Percentiles rank a stretch among this genome's conserved stretches.
phyloP scores from a whole-genome alignment of 2,888 invertebrate genomes.

The Papilio demoleus region DNA sequence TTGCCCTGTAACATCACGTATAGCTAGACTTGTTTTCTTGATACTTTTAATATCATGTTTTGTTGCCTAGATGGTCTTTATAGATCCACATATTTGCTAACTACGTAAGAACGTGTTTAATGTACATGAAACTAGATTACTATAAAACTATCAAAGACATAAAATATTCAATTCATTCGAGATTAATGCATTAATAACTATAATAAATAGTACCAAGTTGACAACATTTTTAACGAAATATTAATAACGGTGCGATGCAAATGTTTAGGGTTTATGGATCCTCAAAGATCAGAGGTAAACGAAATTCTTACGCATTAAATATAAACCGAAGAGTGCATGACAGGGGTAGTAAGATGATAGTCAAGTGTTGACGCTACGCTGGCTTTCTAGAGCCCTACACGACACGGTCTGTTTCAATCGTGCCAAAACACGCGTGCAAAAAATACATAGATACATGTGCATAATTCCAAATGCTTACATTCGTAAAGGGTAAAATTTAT shows the following conservation, averaged over 20 bases:
- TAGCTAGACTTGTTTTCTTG: conserved; percentile 3
- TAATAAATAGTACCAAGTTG: no score
- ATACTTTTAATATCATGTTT: conserved; percentile 8
- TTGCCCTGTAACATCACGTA: not conserved
- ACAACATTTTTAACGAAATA: no score
- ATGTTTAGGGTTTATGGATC: conserved; percentile 17
- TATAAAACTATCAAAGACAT: conserved; percentile 37
- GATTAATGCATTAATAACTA: no score
- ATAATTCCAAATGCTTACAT: not conserved
- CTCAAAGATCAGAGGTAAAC: conserved; percentile 25
- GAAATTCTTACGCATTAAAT: conserved; percentile 32
- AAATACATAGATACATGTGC: conserved; percentile 16
- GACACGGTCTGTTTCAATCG: conserved; percentile 33
- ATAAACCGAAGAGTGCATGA: conserved; percentile 27
- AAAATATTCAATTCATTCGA: no score
- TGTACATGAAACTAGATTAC: conserved; percentile 4
- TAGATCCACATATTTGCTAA: not conserved
- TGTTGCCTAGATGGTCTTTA: not conserved
- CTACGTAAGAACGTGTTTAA: conserved; percentile 5
- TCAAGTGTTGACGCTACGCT: conserved; percentile 38
- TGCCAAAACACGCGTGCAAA: conserved; percentile 34
- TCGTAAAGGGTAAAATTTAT: not conserved
- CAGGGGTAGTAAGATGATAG: conserved; percentile 39
- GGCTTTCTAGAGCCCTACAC: conserved; percentile 37
- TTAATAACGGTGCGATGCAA: no score